These are phyloP conservation scores for Drosophila carrolli DNA, from an alignment of 1,140 invertebrate species.

Conservation along the genomic window DNA sequence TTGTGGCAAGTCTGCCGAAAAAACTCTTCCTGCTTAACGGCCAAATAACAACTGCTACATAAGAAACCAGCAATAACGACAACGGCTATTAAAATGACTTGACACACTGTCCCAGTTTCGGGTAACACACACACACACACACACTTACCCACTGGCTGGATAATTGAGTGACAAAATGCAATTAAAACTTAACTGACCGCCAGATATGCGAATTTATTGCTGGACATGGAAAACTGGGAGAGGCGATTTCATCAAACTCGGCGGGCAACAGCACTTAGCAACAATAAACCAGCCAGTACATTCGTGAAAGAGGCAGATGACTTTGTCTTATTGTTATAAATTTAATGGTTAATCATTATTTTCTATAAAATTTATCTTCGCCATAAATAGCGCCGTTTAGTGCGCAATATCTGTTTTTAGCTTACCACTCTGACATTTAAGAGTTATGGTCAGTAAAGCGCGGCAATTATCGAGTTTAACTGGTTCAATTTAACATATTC, in stretches of 20 bases:
- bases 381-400: too few species aligned
- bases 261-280: too few species aligned
- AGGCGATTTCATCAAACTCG: not conserved
- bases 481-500: not conserved
- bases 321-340: not conserved
- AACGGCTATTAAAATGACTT: slow-evolving; percentile 70
- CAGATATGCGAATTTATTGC: slow-evolving; percentile 31
- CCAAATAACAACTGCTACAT: slow-evolving; percentile 35
- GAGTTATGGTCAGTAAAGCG: not conserved
- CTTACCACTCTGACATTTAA: not conserved
- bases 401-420: too few species aligned
- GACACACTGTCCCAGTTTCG: slow-evolving; percentile 78
- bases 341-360: not conserved
- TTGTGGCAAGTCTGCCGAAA: slow-evolving; percentile 55
- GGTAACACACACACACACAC: slow-evolving; percentile 9
- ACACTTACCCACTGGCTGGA: slow-evolving; percentile 5
- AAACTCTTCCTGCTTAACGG: slow-evolving; percentile 68
- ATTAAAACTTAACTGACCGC: slow-evolving; percentile 62
- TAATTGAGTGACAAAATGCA: slow-evolving; percentile 75
- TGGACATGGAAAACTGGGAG: slow-evolving; percentile 9
- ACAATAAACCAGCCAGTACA: too few species aligned
- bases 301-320: not conserved
- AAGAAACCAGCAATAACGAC: slow-evolving; percentile 18
- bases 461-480: not conserved
- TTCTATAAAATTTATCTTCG: not conserved